Conservation (phyloP, 2,797 vertebrate genomes). For the Bufotes viridis region DNA sequence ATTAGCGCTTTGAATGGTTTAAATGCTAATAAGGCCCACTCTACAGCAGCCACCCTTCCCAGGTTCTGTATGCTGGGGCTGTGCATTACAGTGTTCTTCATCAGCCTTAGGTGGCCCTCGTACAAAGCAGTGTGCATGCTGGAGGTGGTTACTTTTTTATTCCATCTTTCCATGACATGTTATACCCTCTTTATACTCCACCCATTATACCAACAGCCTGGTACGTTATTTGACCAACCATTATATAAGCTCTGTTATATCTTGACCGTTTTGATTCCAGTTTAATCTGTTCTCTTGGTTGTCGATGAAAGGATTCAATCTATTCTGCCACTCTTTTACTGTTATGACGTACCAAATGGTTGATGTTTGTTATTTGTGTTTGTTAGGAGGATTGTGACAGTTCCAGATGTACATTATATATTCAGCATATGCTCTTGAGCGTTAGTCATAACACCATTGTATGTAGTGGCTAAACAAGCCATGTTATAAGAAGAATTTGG, state of each 20-base stretch:
- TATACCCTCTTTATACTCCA: background rate
- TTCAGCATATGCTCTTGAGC: conserved; percentile 9
- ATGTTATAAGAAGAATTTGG: background rate
- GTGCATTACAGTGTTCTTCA: background rate
- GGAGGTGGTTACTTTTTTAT: background rate
- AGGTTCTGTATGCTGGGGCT: background rate
- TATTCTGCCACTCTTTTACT: too few species aligned
- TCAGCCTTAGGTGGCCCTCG: background rate
- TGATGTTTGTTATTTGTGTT: background rate
- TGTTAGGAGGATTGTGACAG: conserved; percentile 5
- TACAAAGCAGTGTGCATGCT: background rate
- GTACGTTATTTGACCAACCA: background rate
- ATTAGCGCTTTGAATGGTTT: conserved; percentile 23
- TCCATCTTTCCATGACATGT: background rate
- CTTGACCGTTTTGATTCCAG: background rate
- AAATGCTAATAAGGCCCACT: conserved; percentile 21
- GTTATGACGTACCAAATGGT: background rate
- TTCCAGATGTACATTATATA: conserved; percentile 20
- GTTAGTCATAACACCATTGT: conserved; percentile 7
- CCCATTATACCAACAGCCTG: background rate
- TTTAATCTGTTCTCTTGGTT: background rate
- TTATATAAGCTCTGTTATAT: background rate
- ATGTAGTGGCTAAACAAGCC: background rate
- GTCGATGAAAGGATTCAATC: background rate
- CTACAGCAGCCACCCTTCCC: background rate